Base-by-base conservation (phyloP, 64 coral and sea anemone genomes). In the Acropora tenuis region DNA sequence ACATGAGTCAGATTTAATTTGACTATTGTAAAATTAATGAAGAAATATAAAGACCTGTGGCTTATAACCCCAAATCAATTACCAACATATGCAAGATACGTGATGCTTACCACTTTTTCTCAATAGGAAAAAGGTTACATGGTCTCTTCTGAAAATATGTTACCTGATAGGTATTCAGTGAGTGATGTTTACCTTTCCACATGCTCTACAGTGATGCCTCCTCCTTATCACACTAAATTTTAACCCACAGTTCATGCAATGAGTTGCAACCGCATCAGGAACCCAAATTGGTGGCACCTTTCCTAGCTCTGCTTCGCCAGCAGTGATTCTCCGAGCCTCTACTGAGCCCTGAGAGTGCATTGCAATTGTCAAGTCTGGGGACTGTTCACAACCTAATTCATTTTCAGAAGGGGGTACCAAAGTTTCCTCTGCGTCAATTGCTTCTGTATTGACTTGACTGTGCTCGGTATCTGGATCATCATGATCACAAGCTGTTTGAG, bases 131-230 rank as follows among this genome's bases (percentile, higher is more conserved):
- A 55, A 7, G 2, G 52, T 55, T 55, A 30, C 30, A 30, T 30
- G 52, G 52, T 55, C 52, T 55, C 52, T 55, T 55, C 4, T 55
- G 52, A 30, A 30, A 30, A 30, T 30, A 30, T 30, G 30, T 30
- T 30, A 30, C 30, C 30, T 30, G 30, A 30, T 30, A 30, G 30
- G 30, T 5, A 4, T 55, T 55, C 52, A 55, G 9, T 55, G 30
- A 30, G 4, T 55, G 9, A 55, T 9, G 15, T 8, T 3, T 94
- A 98, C 97, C 97, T 96, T 98, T 88, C 97, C 97, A 86, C 97
- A 98, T 19, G 97, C 97, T 76, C 97, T 90, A 68, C 96, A 98
- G 78, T 98, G 96, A 78, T 98, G 96, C 59, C 93, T 53, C 41
- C 96, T 92, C 73, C 89, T 98, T 3, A 98, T 77, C 6, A 98